Base-by-base conservation (phyloP, 2,888 invertebrate species). In the Dorcus parallelipipedus region DNA sequence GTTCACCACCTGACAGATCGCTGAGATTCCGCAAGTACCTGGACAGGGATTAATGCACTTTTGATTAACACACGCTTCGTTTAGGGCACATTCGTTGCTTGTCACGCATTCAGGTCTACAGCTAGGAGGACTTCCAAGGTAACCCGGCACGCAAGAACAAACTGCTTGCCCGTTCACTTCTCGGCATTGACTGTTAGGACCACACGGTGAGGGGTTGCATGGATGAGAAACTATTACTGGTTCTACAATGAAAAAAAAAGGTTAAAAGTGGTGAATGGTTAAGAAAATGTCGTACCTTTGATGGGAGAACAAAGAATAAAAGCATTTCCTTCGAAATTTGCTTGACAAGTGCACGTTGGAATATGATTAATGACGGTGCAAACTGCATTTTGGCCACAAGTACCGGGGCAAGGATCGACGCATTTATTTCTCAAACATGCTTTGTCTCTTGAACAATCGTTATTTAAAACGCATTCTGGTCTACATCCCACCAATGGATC, bases 21-120 rank as follows among this genome's bases (percentile, higher is more conserved):
- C 90, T 63, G 81, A 81, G 33, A 89, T 80, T 20, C 93, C 93
- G 72, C 93, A 93, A n/a, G 89, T 85, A 67, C 90, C 91, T 55
- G 84, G 85, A 71, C 93, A 93, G n/a, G 93, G 92, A 74, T 92
- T 86, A 38, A 85, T 80, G 73, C 93, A 93, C 78, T 89, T 90
- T 73, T 88, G 87, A 72, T 91, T 91, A 54, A 84, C 85, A 70
- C 91, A 92, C 3, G 91, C 88, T 78, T 88, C 84, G 65, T 84
- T 87, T 48, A 86, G 84, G 3, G 85, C 76, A 75, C 93, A 93
- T 74, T 92, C 91, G 0, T 88, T 84, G 73, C 87, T 90, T 3
- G 86, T 82, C 41, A 85, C 82, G 73, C 91, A 91, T 77, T 91
- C 90, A 10, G 91, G 90, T 69, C 90, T 81, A 71, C 91, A 92